Evolutionary conservation across 2,888 invertebrate genomes (phyloP).

Genomic region (Metacarcinus magister): DNA sequence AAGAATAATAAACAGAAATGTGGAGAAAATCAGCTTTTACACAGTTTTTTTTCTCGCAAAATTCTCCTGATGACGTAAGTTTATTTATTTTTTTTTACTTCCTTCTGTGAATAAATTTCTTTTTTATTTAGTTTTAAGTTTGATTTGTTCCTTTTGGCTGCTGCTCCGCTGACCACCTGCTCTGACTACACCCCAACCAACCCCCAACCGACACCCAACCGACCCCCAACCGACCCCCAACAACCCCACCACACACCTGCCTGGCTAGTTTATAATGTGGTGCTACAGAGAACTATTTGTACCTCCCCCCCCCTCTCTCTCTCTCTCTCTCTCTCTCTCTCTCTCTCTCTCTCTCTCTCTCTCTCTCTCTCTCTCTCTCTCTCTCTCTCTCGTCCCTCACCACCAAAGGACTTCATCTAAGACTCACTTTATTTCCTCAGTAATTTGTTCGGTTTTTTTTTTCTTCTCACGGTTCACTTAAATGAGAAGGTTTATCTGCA

Average conservation of each 20-base stretch:
- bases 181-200: neutral
- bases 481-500: neutral
- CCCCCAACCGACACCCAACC: too few species aligned
- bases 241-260: too few species aligned
- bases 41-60: too few species aligned
- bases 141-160: neutral
- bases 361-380: neutral
- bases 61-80: too few species aligned
- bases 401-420: neutral
- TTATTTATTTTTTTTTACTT: too few species aligned
- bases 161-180: neutral
- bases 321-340: too few species aligned
- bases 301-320: too few species aligned
- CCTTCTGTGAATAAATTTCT: too few species aligned
- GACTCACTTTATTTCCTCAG: neutral
- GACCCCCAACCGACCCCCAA: too few species aligned
- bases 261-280: neutral
- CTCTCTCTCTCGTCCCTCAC: neutral
- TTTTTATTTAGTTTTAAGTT: neutral
- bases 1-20: too few species aligned
- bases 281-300: neutral
- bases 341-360: too few species aligned
- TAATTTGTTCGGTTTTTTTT: neutral
- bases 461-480: neutral
- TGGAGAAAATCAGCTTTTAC: too few species aligned